Evolutionary conservation across 2,888 invertebrate species (phyloP).

Genomic region (Eristalis arbustorum): DNA sequence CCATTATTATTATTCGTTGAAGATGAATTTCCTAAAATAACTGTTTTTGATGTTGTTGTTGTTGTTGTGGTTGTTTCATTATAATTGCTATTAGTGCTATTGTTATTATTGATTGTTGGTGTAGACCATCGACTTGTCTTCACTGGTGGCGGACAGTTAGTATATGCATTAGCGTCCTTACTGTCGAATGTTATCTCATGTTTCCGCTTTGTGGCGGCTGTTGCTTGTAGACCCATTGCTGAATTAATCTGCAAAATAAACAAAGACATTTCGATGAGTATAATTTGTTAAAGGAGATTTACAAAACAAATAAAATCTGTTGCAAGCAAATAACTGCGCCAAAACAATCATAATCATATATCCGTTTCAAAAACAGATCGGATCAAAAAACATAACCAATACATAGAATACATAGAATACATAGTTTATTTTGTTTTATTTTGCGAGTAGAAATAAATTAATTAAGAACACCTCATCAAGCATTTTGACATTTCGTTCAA

Average conservation of each 20-base stretch:
- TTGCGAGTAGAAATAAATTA: constrained; percentile 60
- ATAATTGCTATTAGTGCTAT: constrained; percentile 48
- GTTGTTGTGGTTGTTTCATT: constrained; percentile 53
- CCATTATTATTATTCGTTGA: constrained; percentile 49
- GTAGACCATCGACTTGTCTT: constrained; percentile 83
- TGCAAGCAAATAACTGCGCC: constrained; percentile 33
- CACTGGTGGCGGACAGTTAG: constrained; percentile 81
- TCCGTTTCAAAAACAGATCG: too few relatives aligned
- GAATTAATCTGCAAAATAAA: constrained; percentile 80
- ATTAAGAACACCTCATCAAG: constrained; percentile 62
- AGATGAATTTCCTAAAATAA: constrained; percentile 57
- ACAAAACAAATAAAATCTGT: neutral
- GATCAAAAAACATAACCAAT: too few relatives aligned
- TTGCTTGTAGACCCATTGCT: constrained; percentile 88
- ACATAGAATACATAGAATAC: neutral
- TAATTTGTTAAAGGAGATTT: constrained; percentile 2
- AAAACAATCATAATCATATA: neutral
- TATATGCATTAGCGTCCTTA: constrained; percentile 81
- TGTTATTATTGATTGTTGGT: constrained; percentile 71
- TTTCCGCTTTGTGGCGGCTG: constrained; percentile 86
- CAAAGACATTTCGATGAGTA: constrained; percentile 11
- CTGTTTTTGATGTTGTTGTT: constrained; percentile 54
- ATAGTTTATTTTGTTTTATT: constrained; percentile 38
- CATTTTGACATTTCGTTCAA: constrained; percentile 54
- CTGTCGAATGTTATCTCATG: constrained; percentile 81